These are phyloP conservation scores for Zaprionus kolodkinae DNA, from an alignment of 1,140 invertebrate species.

Conservation along the genomic window DNA sequence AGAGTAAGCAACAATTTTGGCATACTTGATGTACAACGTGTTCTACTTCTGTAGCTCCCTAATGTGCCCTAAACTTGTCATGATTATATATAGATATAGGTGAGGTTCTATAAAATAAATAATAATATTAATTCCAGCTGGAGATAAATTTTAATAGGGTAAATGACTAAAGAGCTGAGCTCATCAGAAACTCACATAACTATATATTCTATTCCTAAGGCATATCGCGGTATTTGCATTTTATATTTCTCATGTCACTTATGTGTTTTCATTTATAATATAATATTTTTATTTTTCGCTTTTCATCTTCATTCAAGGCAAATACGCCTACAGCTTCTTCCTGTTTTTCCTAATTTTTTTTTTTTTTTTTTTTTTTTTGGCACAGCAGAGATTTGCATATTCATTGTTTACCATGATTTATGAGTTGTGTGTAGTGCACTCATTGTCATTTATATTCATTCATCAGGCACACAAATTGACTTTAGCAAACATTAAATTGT, in stretches of 20 bases:
- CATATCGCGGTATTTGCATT: background rate
- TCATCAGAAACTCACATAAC: too few species aligned
- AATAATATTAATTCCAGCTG: background rate
- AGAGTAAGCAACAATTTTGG: constrained; percentile 30
- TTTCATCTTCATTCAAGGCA: background rate
- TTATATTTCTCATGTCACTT: background rate
- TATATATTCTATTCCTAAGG: too few species aligned
- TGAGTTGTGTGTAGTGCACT: constrained; percentile 27
- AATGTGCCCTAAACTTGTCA: background rate
- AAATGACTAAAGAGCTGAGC: too few species aligned
- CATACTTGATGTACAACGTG: constrained; percentile 16
- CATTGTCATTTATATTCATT: constrained; percentile 48
- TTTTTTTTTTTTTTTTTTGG: constrained; percentile 13
- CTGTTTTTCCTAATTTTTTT: background rate
- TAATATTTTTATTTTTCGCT: constrained; percentile 2
- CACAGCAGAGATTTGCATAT: constrained; percentile 52
- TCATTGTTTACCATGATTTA: constrained; percentile 57
- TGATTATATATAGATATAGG: background rate
- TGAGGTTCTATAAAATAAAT: background rate
- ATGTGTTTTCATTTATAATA: background rate
- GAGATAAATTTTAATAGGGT: too few species aligned
- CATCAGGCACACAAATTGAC: constrained; percentile 42
- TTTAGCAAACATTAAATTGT: constrained; percentile 29
- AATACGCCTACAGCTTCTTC: background rate
- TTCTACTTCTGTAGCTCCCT: background rate